phyloP scores from a whole-genome alignment of 2,113 vertebrate species.

The Melanotaenia duboulayi region DNA sequence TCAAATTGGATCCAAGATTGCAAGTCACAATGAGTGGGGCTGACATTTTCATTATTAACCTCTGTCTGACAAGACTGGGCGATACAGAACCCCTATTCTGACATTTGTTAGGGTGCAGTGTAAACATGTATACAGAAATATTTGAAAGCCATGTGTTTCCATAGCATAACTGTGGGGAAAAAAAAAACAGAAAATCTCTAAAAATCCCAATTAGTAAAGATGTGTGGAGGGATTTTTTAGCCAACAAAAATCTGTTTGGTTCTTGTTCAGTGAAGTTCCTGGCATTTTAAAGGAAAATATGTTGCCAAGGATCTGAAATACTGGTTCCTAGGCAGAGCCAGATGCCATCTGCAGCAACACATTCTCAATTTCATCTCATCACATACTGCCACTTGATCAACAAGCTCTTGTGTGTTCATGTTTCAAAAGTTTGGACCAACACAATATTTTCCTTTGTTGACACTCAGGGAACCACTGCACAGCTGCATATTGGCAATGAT shows the following conservation, averaged over 20 bases:
- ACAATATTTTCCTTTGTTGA: neutral
- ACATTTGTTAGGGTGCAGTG: constrained; percentile 39
- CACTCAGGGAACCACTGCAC: neutral
- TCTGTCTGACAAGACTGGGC: constrained; percentile 47
- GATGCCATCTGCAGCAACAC: too few species aligned
- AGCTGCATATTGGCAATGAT: neutral
- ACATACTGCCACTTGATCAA: neutral
- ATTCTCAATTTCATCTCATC: too few species aligned
- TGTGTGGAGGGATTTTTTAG: too few species aligned
- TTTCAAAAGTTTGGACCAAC: too few species aligned
- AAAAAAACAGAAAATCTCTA: too few species aligned
- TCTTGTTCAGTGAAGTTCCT: too few species aligned
- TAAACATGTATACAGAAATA: constrained; percentile 44
- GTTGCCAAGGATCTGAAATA: too few species aligned
- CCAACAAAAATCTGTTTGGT: too few species aligned
- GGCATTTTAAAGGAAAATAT: too few species aligned
- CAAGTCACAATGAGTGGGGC: constrained; percentile 27
- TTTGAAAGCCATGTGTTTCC: constrained; percentile 9
- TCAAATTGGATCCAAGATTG: constrained; percentile 43
- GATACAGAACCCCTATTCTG: constrained; percentile 39
- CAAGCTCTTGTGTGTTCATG: too few species aligned
- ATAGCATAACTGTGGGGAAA: neutral
- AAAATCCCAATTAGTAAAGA: too few species aligned
- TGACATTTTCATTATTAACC: constrained; percentile 53
- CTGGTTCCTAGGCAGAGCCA: too few species aligned